These are phyloP conservation scores for Carollia perspicillata DNA, from an alignment of 2,113 vertebrate genomes.

Conservation along the genomic window DNA sequence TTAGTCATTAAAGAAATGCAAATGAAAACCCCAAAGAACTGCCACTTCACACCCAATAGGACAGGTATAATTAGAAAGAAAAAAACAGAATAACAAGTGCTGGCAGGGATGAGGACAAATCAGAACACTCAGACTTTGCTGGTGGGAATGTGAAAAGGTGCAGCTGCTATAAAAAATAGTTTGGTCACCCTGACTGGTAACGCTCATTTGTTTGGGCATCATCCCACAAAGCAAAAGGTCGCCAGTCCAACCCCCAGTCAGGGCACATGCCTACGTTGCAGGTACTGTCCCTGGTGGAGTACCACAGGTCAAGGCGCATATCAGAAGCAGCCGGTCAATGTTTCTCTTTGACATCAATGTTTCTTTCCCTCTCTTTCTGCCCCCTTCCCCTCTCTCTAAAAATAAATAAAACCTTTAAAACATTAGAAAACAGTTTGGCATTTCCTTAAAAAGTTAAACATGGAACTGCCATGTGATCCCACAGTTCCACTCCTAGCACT, in stretches of 20 bases:
- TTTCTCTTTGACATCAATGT: neutral
- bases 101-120: neutral
- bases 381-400: neutral
- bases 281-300: too few species aligned
- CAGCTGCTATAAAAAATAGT: neutral
- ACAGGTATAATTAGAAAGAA: neutral
- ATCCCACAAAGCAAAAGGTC: too few species aligned
- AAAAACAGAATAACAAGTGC: neutral
- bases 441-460: constrained; percentile 8
- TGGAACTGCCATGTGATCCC: neutral
- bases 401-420: neutral
- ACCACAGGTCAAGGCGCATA: too few species aligned
- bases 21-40: neutral
- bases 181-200: too few species aligned
- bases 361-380: neutral
- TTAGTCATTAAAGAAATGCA: too few species aligned
- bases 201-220: too few species aligned
- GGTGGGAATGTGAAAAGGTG: neutral
- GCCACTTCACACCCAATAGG: neutral
- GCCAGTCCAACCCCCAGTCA: too few species aligned
- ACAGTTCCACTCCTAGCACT: neutral
- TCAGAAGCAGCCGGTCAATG: neutral
- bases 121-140: neutral
- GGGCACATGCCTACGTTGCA: too few species aligned
- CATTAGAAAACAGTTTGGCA: neutral